Conservation (phyloP, 2,888 invertebrate genomes). For the Drosophila trichaetosa region DNA sequence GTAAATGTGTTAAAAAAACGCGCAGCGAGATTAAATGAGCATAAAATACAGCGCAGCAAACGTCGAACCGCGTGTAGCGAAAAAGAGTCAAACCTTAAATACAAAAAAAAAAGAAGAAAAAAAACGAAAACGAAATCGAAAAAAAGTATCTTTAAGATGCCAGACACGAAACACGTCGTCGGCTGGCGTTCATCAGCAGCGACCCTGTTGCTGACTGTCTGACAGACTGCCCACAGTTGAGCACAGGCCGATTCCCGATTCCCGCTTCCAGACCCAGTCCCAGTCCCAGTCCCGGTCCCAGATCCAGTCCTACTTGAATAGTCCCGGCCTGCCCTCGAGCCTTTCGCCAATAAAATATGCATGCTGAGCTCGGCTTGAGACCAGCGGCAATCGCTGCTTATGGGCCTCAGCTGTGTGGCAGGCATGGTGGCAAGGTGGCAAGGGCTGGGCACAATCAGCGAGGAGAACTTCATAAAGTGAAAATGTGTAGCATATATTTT, state of each 20-base stretch:
- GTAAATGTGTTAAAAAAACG: conserved; percentile 79
- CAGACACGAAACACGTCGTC: conserved; percentile 73
- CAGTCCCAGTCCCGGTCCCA: conserved; percentile 17
- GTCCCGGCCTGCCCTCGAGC: conserved; percentile 46
- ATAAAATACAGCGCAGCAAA: conserved; percentile 72
- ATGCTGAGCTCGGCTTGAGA: conserved; percentile 65
- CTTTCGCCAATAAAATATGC: conserved; percentile 75
- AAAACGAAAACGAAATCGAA: background rate
- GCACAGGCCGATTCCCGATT: conserved; percentile 3
- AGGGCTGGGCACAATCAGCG: conserved; percentile 38
- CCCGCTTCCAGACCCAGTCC: conserved; percentile 19
- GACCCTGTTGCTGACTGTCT: conserved; percentile 55
- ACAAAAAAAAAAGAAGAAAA: conserved; percentile 11
- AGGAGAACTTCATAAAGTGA: conserved; percentile 73
- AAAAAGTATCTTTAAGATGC: conserved; percentile 71
- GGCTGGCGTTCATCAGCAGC: conserved; percentile 72
- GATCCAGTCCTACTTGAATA: conserved; percentile 48
- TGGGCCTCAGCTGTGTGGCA: conserved; percentile 21
- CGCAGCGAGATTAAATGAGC: conserved; percentile 78
- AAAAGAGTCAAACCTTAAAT: conserved; percentile 36
- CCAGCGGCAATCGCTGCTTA: conserved; percentile 58
- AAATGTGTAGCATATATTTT: conserved; percentile 73
- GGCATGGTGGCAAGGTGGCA: background rate
- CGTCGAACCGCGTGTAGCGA: conserved; percentile 51
- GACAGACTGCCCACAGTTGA: conserved; percentile 62